Conservation (phyloP, 1,140 invertebrate species). For the Dendrolimus kikuchii region DNA sequence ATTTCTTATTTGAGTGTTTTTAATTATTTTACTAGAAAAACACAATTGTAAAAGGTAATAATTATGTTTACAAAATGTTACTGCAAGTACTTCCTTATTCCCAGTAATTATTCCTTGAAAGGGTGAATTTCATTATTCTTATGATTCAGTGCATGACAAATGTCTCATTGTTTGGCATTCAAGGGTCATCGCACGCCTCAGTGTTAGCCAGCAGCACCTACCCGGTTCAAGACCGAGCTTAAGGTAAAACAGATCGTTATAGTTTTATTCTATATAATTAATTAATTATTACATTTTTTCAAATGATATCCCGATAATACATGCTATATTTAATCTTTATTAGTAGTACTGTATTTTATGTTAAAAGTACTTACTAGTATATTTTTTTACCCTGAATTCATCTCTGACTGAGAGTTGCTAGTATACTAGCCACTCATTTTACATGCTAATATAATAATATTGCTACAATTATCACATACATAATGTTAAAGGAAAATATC, state of each 20-base stretch:
- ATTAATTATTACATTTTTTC: constrained; percentile 40
- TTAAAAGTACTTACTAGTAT: too few species aligned
- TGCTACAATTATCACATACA: too few species aligned
- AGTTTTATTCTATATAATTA: constrained; percentile 55
- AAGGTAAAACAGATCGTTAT: constrained; percentile 26
- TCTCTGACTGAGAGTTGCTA: too few species aligned
- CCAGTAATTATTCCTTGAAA: background rate
- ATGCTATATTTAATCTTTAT: too few species aligned
- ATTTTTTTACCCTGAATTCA: too few species aligned
- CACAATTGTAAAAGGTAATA: background rate
- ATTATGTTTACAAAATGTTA: background rate
- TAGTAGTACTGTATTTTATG: too few species aligned
- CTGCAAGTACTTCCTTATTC: constrained; percentile 1
- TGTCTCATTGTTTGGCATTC: constrained; percentile 37
- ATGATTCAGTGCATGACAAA: constrained; percentile 44
- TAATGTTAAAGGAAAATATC: too few species aligned
- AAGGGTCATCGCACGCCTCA: constrained; percentile 52
- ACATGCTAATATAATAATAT: too few species aligned
- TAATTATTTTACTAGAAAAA: constrained; percentile 1
- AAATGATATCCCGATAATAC: constrained; percentile 1
- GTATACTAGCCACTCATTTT: too few species aligned
- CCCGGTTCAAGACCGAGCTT: constrained; percentile 48
- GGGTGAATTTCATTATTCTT: constrained; percentile 15
- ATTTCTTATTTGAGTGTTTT: background rate
- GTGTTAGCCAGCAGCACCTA: constrained; percentile 17